Percentiles rank a stretch among this genome's conserved stretches.
phyloP scores from a whole-genome alignment of 1,140 invertebrate species.

The Telenomus remus region DNA sequence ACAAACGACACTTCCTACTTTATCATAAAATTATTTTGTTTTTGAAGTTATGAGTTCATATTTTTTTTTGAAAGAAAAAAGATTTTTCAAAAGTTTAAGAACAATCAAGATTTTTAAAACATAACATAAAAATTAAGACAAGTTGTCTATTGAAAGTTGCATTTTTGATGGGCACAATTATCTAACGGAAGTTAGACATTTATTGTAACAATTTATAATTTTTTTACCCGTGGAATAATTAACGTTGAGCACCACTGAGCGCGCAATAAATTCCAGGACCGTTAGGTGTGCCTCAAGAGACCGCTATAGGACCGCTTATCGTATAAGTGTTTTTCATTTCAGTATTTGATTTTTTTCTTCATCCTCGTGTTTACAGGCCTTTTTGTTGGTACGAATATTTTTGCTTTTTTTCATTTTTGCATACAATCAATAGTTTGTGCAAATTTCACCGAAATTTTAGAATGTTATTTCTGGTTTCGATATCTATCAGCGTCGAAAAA shows the following conservation, averaged over 20 bases:
- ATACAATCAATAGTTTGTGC: no score
- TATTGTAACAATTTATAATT: no score
- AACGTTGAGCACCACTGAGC: constrained; percentile 57
- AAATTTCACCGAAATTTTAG: neutral
- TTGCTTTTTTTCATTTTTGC: no score
- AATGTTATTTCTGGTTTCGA: neutral
- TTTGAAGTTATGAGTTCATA: no score
- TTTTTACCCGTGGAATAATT: constrained; percentile 42
- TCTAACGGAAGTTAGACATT: constrained; percentile 21
- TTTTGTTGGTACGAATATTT: constrained; percentile 13
- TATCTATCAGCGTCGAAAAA: neutral
- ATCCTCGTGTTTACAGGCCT: neutral
- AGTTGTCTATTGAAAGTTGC: no score
- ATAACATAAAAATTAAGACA: no score
- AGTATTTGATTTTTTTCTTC: constrained; percentile 50
- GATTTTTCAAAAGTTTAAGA: no score
- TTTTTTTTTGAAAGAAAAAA: no score
- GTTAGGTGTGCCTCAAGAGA: constrained; percentile 55
- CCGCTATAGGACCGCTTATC: constrained; percentile 57
- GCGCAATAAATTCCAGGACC: constrained; percentile 55
- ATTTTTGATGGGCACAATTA: no score
- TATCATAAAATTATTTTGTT: no score
- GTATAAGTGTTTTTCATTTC: constrained; percentile 39
- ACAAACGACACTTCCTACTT: no score
- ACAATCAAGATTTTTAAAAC: no score